Conservation (phyloP, 2,113 vertebrate species). For the Pogona vitticeps region DNA sequence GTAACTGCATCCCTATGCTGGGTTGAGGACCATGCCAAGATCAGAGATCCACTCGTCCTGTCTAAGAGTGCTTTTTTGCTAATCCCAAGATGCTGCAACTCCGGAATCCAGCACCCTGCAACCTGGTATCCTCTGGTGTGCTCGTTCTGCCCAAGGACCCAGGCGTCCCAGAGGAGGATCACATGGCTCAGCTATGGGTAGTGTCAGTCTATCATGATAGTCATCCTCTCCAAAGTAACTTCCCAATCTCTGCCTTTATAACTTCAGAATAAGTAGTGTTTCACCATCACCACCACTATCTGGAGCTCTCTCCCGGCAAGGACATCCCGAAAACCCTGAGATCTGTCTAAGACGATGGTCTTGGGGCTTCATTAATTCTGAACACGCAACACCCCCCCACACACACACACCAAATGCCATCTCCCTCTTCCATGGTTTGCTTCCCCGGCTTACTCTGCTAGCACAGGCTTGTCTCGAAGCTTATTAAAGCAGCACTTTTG, state of each 20-base stretch:
- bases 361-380: slow-evolving; percentile 45
- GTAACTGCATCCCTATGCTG: background rate
- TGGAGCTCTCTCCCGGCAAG: background rate
- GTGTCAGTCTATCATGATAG: background rate
- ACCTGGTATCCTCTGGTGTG: too few relatives aligned
- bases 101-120: too few relatives aligned
- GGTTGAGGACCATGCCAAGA: background rate
- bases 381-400: background rate
- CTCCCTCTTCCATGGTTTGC: background rate
- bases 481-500: slow-evolving; percentile 51
- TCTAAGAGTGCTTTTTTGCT: too few relatives aligned
- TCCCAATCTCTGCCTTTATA: background rate
- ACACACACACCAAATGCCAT: background rate
- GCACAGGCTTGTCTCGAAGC: slow-evolving; percentile 15
- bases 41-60: background rate
- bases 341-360: slow-evolving; percentile 6
- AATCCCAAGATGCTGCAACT: too few relatives aligned
- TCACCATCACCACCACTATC: background rate
- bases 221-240: background rate
- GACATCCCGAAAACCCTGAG: slow-evolving; percentile 22
- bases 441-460: slow-evolving; percentile 20
- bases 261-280: background rate
- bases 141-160: too few relatives aligned
- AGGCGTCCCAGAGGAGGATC: too few relatives aligned
- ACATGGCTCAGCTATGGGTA: background rate